Conservation (phyloP, 2,888 invertebrate species). For the Machimus rusticus region DNA sequence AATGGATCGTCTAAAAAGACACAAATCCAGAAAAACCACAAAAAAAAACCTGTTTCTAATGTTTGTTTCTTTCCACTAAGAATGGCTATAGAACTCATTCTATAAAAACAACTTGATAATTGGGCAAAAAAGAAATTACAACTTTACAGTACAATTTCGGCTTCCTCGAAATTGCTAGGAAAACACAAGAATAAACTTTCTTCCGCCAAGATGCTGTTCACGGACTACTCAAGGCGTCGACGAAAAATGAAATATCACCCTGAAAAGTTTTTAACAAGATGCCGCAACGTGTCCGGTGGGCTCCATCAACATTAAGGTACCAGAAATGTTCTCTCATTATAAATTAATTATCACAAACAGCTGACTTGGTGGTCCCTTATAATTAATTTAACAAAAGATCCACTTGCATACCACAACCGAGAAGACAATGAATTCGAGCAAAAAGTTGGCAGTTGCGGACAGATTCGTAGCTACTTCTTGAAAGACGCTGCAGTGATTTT, state of each 20-base stretch:
- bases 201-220: not conserved
- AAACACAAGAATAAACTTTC: not conserved
- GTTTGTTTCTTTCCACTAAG: too few relatives aligned
- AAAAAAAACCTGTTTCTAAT: too few relatives aligned
- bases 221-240: not conserved
- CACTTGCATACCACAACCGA: not conserved
- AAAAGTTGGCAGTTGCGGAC: too few relatives aligned
- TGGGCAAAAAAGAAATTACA: not conserved
- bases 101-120: not conserved
- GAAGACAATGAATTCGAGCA: not conserved
- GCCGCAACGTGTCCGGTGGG: not conserved
- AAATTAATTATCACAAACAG: constrained; percentile 31
- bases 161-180: not conserved
- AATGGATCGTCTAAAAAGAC: too few relatives aligned
- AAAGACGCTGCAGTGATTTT: too few relatives aligned
- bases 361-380: not conserved
- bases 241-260: not conserved
- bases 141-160: not conserved
- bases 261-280: not conserved
- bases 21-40: too few relatives aligned
- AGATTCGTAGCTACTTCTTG: too few relatives aligned
- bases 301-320: constrained; percentile 11
- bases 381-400: constrained; percentile 20
- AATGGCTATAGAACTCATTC: not conserved
- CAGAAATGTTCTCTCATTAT: constrained; percentile 31